Base-by-base conservation (phyloP, 2,797 vertebrate genomes). In the Chiloscyllium punctatum region DNA sequence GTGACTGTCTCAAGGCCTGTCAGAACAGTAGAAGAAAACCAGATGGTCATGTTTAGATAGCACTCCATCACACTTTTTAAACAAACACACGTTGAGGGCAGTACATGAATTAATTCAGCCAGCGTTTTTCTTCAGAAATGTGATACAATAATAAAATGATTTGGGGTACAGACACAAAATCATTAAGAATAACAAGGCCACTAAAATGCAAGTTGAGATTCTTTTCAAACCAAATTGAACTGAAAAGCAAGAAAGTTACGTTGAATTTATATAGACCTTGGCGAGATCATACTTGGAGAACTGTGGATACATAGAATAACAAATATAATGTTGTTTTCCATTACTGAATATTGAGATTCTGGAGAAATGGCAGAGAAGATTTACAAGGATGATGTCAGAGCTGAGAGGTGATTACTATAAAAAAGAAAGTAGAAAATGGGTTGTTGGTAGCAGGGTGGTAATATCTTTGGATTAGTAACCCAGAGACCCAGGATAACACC, bases 1-100 rank as follows among this genome's bases (percentile, higher is more conserved):
- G 97, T 96, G 11, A 97, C 97, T 91, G 98, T 97, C 62, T 98
- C 98, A 95, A 98, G 97, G 97, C 98, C 98, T 99, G 95, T 74
- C 5, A 86, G 95, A 96, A 95, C 0, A 95, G 95, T 96, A 96
- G 94, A 97, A 27, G 66, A 72, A 95, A 96, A 95, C 96, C 71
- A 97, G 92, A 96, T 53, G 79, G 79, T 84, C 42, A 74, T 27
- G 57, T 68, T 87, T 95, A 66, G 57, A 71, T 16, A 95, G 13
- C 37, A 87, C 2, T 8, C 37, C 33, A 84, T 95, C 95, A 86
- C 57, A 71, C 69, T 69, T 48, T 96, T 95, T 86, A 84, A 86
- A 95, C 42, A 84, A 66, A 66, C 13, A 42, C 37, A 62, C 25
- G 21, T 95, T 77, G 71, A 53, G 37, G 9, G 94, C 25, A 53